Conservation (phyloP, 2,888 invertebrate genomes). For the Apodemia zela region DNA sequence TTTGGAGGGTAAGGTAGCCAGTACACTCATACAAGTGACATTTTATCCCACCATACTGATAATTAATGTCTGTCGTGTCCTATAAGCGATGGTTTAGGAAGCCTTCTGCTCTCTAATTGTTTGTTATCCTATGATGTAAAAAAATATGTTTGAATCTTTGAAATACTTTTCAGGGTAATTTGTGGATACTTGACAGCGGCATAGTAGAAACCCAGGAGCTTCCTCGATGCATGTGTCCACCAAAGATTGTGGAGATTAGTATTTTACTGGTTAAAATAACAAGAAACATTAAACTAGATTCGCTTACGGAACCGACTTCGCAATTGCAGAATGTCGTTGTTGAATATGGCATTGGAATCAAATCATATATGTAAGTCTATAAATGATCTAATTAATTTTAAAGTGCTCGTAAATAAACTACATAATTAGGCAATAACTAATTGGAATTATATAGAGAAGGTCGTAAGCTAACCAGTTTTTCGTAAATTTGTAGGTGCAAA, state of each 20-base stretch:
- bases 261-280: slow-evolving; percentile 81
- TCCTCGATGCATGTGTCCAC: slow-evolving; percentile 83
- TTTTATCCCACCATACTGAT: not conserved
- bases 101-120: too few species aligned
- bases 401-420: not conserved
- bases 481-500: too few species aligned
- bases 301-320: slow-evolving; percentile 75
- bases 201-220: slow-evolving; percentile 83
- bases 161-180: slow-evolving; percentile 69
- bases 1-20: not conserved
- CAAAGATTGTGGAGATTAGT: slow-evolving; percentile 84
- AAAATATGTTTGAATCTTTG: not conserved
- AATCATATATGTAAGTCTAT: slow-evolving; percentile 74
- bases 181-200: slow-evolving; percentile 88
- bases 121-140: not conserved
- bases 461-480: not conserved
- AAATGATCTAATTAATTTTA: not conserved
- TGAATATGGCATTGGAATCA: slow-evolving; percentile 79
- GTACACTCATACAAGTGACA: not conserved
- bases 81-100: too few species aligned
- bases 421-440: not conserved
- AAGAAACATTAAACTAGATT: slow-evolving; percentile 81
- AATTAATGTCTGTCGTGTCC: too few species aligned
- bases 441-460: not conserved
- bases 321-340: slow-evolving; percentile 84